phyloP scores from a whole-genome alignment of 1,140 invertebrate genomes.

The Anoplolepis gracilipes region DNA sequence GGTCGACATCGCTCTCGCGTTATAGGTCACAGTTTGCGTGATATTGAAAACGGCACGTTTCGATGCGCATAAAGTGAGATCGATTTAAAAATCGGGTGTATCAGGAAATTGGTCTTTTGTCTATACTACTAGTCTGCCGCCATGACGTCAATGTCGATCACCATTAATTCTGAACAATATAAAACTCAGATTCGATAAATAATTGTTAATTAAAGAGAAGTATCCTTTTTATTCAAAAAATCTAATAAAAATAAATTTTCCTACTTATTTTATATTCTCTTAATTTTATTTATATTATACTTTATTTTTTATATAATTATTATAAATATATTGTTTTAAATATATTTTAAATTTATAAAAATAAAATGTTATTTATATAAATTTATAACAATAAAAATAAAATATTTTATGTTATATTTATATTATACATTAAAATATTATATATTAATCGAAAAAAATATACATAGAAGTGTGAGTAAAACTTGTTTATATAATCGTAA shows the following conservation, averaged over 20 bases:
- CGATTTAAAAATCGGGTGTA: conserved; percentile 46
- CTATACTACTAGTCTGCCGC: background rate
- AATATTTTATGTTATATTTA: conserved; percentile 15
- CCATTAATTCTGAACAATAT: conserved; percentile 17
- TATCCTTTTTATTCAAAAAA: background rate
- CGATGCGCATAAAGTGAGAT: conserved; percentile 13
- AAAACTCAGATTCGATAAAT: background rate
- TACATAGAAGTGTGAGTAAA: background rate
- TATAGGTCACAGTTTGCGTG: conserved; percentile 49
- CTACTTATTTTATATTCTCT: background rate
- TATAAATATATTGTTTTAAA: background rate
- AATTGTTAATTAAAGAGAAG: background rate
- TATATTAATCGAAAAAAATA: background rate
- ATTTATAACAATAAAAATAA: conserved; percentile 3
- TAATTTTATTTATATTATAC: background rate
- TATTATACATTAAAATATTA: too few species aligned
- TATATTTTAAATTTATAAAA: conserved; percentile 18
- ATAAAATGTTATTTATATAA: too few species aligned
- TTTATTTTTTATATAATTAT: background rate
- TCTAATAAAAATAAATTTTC: background rate
- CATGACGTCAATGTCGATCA: conserved; percentile 3
- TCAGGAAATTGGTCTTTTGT: conserved; percentile 30
- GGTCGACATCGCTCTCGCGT: conserved; percentile 34
- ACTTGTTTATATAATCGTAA: background rate
- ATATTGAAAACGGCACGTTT: conserved; percentile 26